Base-by-base conservation (phyloP, 2,113 vertebrate species). In the Deroptyus accipitrinus region DNA sequence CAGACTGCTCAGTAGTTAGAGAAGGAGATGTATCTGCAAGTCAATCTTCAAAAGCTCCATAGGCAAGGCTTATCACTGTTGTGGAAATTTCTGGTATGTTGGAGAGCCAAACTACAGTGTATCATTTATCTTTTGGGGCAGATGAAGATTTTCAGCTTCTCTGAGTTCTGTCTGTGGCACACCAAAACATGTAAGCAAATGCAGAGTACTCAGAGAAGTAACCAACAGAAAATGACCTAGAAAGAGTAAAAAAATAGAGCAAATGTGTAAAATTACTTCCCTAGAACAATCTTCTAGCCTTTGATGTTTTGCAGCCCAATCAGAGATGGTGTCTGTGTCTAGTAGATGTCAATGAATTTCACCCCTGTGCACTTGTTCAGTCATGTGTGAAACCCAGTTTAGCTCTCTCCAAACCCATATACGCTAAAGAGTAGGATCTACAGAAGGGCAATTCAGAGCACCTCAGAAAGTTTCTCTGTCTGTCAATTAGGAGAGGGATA, bases 1-100 rank as follows among this genome's bases (percentile, higher is more conserved):
- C 62, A 72, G 14, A 49, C 39, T 37, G n/a, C 15, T 54, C 30
- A 75, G 48, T 0, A 0, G 3, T 59, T 82, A 63, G 37, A 48
- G 11, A 17, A 12, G 27, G n/a, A 54, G 13, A 28, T 5, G 2
- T 31, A 20, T 37, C 15, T 73, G 15, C 4, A 6, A 33, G 20
- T 33, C 27, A 64, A 57, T 14, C 27, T 86, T 64, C 48, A 44
- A 54, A 86, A 90, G 13, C 19, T 86, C 31, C 2, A 0, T 9
- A 86, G 46, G 15, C 2, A n/a, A 90, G 6, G 33, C 52, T 62
- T 73, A 48, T 30, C 6, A 8, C 49, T 35, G 28, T 4, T 62
- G n/a, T 57, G 22, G 20, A 79, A 82, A 84, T 46, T 72, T 76
- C 30, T 68, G 13, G 19, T 37, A 7, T 18, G 8, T 48, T 91